These are phyloP conservation scores for Sarcoramphus papa DNA, from an alignment of 2,797 vertebrate genomes.

Conservation along the genomic window DNA sequence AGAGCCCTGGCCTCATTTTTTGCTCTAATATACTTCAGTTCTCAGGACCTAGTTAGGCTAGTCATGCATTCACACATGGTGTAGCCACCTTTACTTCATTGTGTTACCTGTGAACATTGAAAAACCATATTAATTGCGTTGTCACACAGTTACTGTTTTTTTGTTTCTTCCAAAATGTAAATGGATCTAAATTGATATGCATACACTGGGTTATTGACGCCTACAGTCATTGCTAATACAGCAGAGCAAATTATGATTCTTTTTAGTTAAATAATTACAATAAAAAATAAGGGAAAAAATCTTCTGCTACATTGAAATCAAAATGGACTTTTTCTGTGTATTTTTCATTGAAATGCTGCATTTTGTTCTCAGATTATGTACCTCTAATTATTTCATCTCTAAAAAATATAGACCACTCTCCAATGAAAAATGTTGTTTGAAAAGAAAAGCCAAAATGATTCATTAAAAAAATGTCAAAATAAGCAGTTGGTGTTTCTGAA, in stretches of 20 bases:
- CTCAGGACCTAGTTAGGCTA: neutral
- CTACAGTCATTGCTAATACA: neutral
- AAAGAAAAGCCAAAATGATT: constrained; percentile 30
- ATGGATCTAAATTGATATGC: neutral
- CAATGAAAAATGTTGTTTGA: neutral
- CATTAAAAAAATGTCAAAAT: constrained; percentile 58
- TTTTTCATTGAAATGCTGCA: neutral
- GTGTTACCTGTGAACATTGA: neutral
- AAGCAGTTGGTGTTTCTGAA: constrained; percentile 44
- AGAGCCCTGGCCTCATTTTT: neutral
- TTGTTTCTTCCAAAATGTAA: neutral
- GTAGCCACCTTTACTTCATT: neutral
- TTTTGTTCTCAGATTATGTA: neutral
- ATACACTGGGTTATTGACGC: neutral
- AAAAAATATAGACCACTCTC: neutral
- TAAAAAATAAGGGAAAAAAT: neutral
- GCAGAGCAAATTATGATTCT: neutral
- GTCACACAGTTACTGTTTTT: neutral
- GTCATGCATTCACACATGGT: neutral
- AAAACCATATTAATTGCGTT: neutral
- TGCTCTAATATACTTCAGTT: neutral
- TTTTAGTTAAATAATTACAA: neutral
- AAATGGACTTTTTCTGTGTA: neutral
- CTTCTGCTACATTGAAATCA: neutral
- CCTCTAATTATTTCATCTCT: neutral